A percentile compares a stretch with the other conserved stretches of the same genome.
These are phyloP conservation scores for Cinara cedri DNA, from an alignment of 2,888 invertebrate species.

Conservation along the genomic window DNA sequence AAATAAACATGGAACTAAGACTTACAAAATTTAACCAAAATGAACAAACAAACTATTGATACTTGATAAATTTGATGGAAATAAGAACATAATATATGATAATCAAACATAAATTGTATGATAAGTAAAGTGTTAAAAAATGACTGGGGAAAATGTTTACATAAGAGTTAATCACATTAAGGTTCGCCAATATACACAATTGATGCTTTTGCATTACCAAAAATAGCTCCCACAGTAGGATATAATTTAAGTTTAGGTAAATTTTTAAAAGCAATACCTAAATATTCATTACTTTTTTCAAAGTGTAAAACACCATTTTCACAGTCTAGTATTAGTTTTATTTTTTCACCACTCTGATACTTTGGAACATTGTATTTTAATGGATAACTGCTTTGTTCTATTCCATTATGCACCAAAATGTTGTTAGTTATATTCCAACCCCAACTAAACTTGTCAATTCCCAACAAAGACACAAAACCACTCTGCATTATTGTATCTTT, in stretches of 20 bases:
- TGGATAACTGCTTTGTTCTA: conserved; percentile 92
- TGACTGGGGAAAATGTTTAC: no score
- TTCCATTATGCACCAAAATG: conserved; percentile 93
- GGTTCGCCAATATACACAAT: conserved; percentile 98
- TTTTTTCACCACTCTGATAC: conserved; percentile 96
- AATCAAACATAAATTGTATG: no score
- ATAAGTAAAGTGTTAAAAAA: no score
- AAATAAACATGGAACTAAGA: no score
- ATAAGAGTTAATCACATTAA: conserved; percentile 87
- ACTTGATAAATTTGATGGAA: no score
- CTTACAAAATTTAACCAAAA: no score
- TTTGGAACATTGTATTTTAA: conserved; percentile 94
- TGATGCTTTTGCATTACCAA: conserved; percentile 98
- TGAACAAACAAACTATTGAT: no score
- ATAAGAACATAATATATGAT: no score
- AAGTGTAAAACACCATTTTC: conserved; percentile 96
- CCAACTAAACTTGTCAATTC: conserved; percentile 97
- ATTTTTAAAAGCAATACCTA: conserved; percentile 96
- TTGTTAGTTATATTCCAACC: conserved; percentile 99
- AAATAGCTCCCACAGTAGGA: conserved; percentile 96
- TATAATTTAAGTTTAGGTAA: conserved; percentile 81
- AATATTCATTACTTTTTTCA: conserved; percentile 96
- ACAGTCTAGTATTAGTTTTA: conserved; percentile 96
- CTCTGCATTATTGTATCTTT: conserved; percentile 92
- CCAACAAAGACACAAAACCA: conserved; percentile 93